These are phyloP conservation scores for Antheraea pernyi DNA, from an alignment of 1,140 invertebrate genomes.

Conservation along the genomic window DNA sequence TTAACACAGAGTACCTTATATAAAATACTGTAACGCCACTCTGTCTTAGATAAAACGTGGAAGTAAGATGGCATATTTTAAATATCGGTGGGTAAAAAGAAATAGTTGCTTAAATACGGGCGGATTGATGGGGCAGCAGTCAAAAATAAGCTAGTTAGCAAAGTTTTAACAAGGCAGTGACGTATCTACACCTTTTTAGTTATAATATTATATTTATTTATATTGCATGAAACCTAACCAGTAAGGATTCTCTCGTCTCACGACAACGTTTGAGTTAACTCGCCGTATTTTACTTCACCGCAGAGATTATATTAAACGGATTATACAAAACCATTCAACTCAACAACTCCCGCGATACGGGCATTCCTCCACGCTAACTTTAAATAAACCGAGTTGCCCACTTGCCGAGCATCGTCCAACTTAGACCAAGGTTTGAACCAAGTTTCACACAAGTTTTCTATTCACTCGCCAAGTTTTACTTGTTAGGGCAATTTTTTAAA, in stretches of 20 bases:
- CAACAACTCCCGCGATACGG: neutral
- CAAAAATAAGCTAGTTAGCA: too few relatives aligned
- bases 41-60: too few relatives aligned
- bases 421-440: neutral
- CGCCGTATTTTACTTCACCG: neutral
- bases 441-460: neutral
- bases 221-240: too few relatives aligned
- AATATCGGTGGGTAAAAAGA: too few relatives aligned
- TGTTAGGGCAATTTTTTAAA: neutral
- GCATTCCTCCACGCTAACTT: neutral
- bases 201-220: too few relatives aligned
- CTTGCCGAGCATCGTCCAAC: neutral
- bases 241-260: neutral
- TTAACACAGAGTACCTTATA: too few relatives aligned
- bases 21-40: too few relatives aligned
- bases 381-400: neutral
- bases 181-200: too few relatives aligned
- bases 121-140: too few relatives aligned
- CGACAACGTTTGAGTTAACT: neutral
- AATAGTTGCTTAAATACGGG: too few relatives aligned
- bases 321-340: neutral
- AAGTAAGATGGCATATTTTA: too few relatives aligned
- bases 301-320: neutral
- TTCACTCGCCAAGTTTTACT: conserved; percentile 2
- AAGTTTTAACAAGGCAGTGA: too few relatives aligned